Evolutionary conservation across 2,797 vertebrate genomes (phyloP).

Genomic region (Glossophaga mutica): DNA sequence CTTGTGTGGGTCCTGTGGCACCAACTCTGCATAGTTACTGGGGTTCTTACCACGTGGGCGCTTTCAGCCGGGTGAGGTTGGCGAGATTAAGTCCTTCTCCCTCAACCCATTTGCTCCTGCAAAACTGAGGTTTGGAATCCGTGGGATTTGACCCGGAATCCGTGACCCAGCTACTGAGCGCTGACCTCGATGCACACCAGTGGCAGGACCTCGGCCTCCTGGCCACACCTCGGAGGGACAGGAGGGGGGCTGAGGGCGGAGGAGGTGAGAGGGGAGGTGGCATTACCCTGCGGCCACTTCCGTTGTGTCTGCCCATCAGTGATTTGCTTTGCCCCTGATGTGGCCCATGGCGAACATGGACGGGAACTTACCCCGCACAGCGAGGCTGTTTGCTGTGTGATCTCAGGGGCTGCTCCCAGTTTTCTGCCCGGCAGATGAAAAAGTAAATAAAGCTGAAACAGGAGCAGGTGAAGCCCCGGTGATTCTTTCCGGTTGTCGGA

Average conservation of each 20-base stretch:
- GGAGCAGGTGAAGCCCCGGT: rapidly evolving
- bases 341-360: rapidly evolving
- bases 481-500: background rate
- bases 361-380: background rate
- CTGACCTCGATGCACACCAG: rapidly evolving
- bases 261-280: background rate
- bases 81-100: too few relatives aligned
- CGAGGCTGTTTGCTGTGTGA: background rate
- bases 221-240: rapidly evolving
- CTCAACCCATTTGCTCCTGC: too few relatives aligned
- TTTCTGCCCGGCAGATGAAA: background rate
- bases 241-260: rapidly evolving
- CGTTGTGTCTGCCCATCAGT: background rate
- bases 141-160: too few relatives aligned
- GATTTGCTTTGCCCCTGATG: background rate
- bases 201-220: rapidly evolving
- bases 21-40: rapidly evolving
- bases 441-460: background rate
- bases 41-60: rapidly evolving
- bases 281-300: rapidly evolving
- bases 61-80: background rate
- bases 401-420: background rate
- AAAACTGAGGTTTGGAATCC: too few relatives aligned
- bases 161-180: rapidly evolving
- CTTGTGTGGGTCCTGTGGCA: rapidly evolving